Evolutionary conservation across 2,113 vertebrate genomes (phyloP), one percentile per base, ranked within the genome.

Genomic region (Ctenodactylus gundi): DNA sequence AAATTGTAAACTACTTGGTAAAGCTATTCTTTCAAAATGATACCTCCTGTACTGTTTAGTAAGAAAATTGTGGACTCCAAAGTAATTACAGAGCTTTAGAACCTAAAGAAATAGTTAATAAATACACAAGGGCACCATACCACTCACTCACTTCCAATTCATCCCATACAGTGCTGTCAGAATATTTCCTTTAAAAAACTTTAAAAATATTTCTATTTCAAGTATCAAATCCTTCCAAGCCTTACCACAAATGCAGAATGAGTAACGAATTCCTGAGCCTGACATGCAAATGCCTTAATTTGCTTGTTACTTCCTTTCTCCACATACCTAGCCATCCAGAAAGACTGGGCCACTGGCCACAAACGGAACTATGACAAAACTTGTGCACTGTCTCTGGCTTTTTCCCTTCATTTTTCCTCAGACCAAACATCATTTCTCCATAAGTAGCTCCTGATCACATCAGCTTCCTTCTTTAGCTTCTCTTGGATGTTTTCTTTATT

Each of bases 51-150:
- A 23, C 58, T 68, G 44, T 60, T 87, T 92, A 76, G 23, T 85
- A 76, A 82, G 60, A 91, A 94, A 92, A 85, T n/a, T 39, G 20
- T 39, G 23, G 81, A 89, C 64, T 89, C 82, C 55, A 89, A 73
- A 70, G 80, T 81, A 92, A 85, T 65, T 73, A 64, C 6, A 82
- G 73, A 85, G 60, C 70, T 72, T 64, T 85, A 55, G 81, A 70
- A 81, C 68, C 75, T 89, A 92, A 88, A 87, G 64, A 60, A 76
- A 68, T 25, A 53, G 75, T 46, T 51, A 88, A 70, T 49, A 57
- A 51, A 62, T 67, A n/a, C 10, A 29, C 18, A 31, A 51, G 23
- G 6, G 39, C 14, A 29, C 3, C 8, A 5, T 41, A 46, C 34
- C 31, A 39, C 17, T 15, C 29, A 3, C 18, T 7, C 15, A 25